Percentiles rank a stretch among this genome's conserved stretches.
phyloP scores from a whole-genome alignment of 2,888 invertebrate genomes.

The Tribolium freemani region DNA sequence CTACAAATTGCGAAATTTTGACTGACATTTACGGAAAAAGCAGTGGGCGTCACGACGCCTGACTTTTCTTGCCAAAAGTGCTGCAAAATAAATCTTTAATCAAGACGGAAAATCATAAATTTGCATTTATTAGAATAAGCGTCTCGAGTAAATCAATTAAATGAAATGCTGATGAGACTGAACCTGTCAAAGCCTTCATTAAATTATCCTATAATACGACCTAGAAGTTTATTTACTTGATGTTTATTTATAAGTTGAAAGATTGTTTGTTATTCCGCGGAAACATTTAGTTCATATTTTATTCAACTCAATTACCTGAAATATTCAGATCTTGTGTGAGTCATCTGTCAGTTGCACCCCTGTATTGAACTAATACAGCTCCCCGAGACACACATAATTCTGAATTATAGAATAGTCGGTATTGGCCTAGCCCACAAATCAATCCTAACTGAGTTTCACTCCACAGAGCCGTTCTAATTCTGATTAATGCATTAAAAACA shows the following conservation, averaged over 20 bases:
- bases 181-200: not conserved
- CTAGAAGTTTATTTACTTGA: not conserved
- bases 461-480: too few relatives aligned
- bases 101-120: not conserved
- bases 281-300: not conserved
- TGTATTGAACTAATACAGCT: not conserved
- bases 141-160: not conserved
- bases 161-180: not conserved
- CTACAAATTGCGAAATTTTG: too few relatives aligned
- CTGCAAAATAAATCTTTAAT: too few relatives aligned
- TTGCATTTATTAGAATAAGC: not conserved
- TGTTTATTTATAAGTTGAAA: not conserved
- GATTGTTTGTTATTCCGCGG: not conserved
- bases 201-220: not conserved
- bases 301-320: not conserved
- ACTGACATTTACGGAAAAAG: too few relatives aligned
- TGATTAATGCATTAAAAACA: not conserved
- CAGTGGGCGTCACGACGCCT: too few relatives aligned
- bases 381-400: not conserved
- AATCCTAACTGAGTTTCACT: too few relatives aligned
- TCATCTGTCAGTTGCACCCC: not conserved
- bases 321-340: too few relatives aligned
- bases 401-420: not conserved
- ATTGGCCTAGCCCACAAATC: too few relatives aligned
- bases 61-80: too few relatives aligned